Evolutionary conservation across 2,797 vertebrate genomes (phyloP), one percentile per base, ranked within the genome.

Genomic region (Epinephelus awoara): DNA sequence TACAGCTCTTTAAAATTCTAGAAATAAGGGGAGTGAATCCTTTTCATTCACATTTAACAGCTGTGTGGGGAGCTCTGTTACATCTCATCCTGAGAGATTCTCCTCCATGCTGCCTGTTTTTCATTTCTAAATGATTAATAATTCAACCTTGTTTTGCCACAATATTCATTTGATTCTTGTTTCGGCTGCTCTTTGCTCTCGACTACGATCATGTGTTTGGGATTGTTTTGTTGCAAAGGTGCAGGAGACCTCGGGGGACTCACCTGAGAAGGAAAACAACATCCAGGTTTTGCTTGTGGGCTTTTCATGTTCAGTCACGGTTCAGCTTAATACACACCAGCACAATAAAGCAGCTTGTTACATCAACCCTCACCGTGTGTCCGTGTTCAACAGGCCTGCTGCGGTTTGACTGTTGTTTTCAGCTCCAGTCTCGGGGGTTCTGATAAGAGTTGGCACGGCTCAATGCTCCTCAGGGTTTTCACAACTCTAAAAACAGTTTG

Each of bases 221-320:
- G 56, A 50, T 54, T 57, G 57, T 74, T 74, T 72, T 56, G 73
- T 75, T 46, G 62, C 55, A 77, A 69, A 75, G 74, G 56, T 73
- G 61, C 58, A 17, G 62, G 2, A 52, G 56, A 50, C 77, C 67
- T 79, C 46, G 6, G 4, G 61, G 55, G 77, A 76, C 29, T 72
- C 64, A 57, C 51, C 70, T 51, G 51, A 7, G 59, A 47, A 55
- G 44, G 56, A 68, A 76, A 90, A 72, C 64, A 79, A 75, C 75
- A 75, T 55, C 40, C 57, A 17, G 61, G 12, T 63, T 85, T 79
- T 46, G 70, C 71, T 51, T 70, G 50, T 61, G 57, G 44, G 55
- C 66, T 79, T 84, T 85, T 77, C 58, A 63, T 77, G 63, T 69
- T 86, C 65, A 40, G 66, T 83, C 86, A 79, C 71, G 47, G 67